Conservation (phyloP, 2,113 vertebrate genomes). For the Crocuta crocuta region DNA sequence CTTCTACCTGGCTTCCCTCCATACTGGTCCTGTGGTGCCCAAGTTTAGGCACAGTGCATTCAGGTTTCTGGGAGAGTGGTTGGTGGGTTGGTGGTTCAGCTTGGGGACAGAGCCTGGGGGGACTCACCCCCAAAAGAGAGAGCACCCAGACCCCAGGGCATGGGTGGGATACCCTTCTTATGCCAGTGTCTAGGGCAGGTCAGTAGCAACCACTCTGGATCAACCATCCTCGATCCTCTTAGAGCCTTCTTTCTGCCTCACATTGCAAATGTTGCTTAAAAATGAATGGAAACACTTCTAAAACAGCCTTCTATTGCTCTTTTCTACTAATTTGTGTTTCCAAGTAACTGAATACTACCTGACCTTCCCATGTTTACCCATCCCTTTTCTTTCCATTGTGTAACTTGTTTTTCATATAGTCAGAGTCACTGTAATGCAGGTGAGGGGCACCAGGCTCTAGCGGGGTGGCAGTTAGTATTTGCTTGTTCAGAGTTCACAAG, state of each 20-base stretch:
- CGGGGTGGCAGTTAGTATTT: rapidly evolving
- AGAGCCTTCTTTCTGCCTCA: neutral
- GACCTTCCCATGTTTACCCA: neutral
- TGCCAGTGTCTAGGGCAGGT: neutral
- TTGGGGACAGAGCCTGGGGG: neutral
- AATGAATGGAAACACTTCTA: neutral
- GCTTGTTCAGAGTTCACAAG: neutral
- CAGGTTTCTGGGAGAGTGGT: neutral
- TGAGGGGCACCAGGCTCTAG: neutral
- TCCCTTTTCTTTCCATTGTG: neutral
- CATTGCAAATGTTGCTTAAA: neutral
- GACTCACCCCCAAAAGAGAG: neutral
- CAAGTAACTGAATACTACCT: neutral
- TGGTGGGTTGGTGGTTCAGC: neutral
- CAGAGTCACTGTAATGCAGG: neutral
- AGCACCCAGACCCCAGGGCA: neutral
- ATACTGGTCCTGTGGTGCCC: rapidly evolving
- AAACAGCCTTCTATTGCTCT: neutral
- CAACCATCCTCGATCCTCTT: neutral
- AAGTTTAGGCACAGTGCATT: rapidly evolving
- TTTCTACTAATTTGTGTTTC: neutral
- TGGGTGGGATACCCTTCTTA: neutral
- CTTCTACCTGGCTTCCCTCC: neutral
- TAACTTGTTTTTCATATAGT: neutral
- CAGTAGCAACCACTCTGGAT: neutral